Percentiles rank a stretch among this genome's conserved stretches.
These are phyloP conservation scores for Catharus fuscescens DNA, from an alignment of 2,113 vertebrate genomes.

Conservation along the genomic window DNA sequence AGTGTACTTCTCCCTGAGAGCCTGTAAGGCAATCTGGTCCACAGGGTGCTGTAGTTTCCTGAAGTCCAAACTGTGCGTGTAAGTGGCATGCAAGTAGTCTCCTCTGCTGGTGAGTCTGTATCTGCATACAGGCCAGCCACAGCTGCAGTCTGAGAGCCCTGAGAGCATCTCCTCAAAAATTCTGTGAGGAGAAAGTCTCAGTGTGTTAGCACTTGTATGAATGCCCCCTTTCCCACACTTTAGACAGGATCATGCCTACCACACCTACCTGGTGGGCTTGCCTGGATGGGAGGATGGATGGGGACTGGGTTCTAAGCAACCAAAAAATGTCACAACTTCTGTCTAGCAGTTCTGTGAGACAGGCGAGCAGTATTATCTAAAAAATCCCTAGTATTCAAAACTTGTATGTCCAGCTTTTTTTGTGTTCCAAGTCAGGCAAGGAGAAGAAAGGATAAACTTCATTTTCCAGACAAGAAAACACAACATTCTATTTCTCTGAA, in stretches of 20 bases:
- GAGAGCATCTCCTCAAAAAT: neutral
- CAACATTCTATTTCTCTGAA: neutral
- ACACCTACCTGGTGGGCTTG: neutral
- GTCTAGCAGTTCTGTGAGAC: neutral
- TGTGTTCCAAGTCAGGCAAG: neutral
- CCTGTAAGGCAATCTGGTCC: neutral
- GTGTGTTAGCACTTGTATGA: neutral
- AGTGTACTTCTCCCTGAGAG: neutral
- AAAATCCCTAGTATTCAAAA: neutral
- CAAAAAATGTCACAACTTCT: neutral
- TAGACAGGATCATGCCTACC: neutral
- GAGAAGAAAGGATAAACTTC: neutral
- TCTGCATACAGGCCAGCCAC: neutral
- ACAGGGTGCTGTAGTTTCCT: neutral
- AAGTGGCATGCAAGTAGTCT: neutral
- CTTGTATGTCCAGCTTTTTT: neutral
- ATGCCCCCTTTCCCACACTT: neutral
- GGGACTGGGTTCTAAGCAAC: neutral
- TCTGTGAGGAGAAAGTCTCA: neutral
- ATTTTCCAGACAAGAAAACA: neutral
- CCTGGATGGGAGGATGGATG: neutral
- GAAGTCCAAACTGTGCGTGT: rapidly evolving
- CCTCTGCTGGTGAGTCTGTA: neutral
- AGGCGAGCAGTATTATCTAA: neutral
- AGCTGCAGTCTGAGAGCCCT: neutral